Percentiles rank a stretch among this genome's conserved stretches.
Evolutionary conservation across 2,113 vertebrate genomes (phyloP).

Genomic region (Megatriorchis doriae): DNA sequence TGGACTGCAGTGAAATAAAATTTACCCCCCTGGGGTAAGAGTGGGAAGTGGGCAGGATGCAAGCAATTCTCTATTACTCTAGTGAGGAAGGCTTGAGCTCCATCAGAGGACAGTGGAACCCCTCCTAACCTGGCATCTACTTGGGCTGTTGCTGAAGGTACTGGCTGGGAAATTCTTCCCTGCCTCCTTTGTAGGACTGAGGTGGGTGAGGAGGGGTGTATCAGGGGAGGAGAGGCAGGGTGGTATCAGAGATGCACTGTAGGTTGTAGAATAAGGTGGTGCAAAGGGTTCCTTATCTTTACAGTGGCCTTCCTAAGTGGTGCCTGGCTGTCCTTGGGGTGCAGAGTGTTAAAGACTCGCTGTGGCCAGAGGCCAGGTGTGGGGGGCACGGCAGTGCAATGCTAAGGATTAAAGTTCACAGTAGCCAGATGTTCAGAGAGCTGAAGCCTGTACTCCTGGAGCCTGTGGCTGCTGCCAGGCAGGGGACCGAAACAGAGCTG

Average conservation of each 20-base stretch:
- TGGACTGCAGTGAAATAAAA: not conserved
- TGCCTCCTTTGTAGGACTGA: not conserved
- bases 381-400: not conserved
- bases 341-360: not conserved
- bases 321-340: not conserved
- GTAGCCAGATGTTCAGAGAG: not conserved
- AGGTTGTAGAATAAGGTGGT: not conserved
- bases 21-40: not conserved
- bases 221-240: not conserved
- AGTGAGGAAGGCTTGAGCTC: not conserved
- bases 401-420: not conserved
- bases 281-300: not conserved
- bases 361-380: not conserved
- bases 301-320: not conserved
- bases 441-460: not conserved
- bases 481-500: not conserved
- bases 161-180: not conserved
- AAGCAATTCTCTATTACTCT: not conserved
- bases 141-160: not conserved
- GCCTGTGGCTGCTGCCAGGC: not conserved
- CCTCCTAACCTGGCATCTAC: not conserved
- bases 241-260: accelerated
- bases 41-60: not conserved
- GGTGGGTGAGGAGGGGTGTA: not conserved
- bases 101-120: not conserved